These are phyloP conservation scores for Leucania comma DNA, from an alignment of 2,888 invertebrate species.

Conservation along the genomic window DNA sequence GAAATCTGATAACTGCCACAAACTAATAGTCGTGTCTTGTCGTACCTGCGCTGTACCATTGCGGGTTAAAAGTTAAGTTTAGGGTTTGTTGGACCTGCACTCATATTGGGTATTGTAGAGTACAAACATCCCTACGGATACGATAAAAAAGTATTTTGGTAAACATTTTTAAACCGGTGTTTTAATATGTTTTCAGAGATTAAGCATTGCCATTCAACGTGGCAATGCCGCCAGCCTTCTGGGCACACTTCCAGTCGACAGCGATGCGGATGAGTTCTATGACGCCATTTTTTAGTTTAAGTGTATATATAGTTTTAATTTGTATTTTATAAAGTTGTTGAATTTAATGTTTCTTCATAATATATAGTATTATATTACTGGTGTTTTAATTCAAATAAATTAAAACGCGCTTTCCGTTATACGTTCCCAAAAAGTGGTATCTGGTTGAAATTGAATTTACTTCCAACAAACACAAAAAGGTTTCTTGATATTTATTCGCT, in stretches of 20 bases:
- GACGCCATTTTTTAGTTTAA: too few relatives aligned
- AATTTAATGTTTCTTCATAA: too few relatives aligned
- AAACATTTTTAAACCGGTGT: not conserved
- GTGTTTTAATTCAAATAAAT: not conserved
- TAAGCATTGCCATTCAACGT: too few relatives aligned
- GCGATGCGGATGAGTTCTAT: too few relatives aligned
- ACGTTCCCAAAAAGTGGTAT: not conserved
- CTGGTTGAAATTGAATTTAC: not conserved
- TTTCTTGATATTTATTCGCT: conserved; percentile 5
- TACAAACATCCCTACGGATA: not conserved
- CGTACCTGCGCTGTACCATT: too few relatives aligned
- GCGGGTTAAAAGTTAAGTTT: not conserved
- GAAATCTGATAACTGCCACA: not conserved
- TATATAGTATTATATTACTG: too few relatives aligned
- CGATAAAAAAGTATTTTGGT: not conserved
- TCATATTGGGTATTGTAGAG: not conserved
- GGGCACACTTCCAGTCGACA: too few relatives aligned
- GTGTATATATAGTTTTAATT: too few relatives aligned
- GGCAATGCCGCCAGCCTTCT: too few relatives aligned
- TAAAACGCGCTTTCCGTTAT: not conserved
- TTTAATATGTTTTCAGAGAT: too few relatives aligned
- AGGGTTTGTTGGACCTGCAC: not conserved
- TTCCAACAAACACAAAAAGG: not conserved
- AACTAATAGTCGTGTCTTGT: not conserved
- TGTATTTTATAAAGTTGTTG: too few relatives aligned